Evolutionary conservation across 2,113 vertebrate species (phyloP), one percentile per base, ranked within the genome.

Genomic region (Eleginops maclovinus): DNA sequence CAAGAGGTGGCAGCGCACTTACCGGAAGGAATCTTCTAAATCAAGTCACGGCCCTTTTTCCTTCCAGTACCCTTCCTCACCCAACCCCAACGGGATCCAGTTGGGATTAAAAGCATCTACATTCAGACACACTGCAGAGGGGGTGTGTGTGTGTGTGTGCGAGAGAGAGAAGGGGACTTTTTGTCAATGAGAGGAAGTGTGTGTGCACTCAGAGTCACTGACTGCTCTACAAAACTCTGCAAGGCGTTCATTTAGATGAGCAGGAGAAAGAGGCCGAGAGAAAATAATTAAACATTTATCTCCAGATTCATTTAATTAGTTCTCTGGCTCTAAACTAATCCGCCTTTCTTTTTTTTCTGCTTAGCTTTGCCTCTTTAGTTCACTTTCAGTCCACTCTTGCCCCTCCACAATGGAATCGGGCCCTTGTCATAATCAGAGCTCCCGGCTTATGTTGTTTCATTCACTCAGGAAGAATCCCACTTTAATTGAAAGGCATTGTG

Each of bases 241-340:
- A 67, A 87, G 60, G 61, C 79, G 1, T 26, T 74, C 75, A 81
- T 77, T 36, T 36, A 36, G 31, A 87, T 77, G 76, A 87, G 80
- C 46, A 2, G 76, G 26, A 78, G 72, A 73, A 59, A 44, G 43
- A 50, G 83, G 47, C 51, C 11, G 79, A 70, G 61, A 79, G 82
- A 82, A 89, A 86, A 85, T 91, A 92, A 92, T 90, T 89, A 89
- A 90, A 89, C 77, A 51, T 88, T 92, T 91, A 91, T 92, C 89
- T 91, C 81, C 69, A 72, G 72, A 86, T 89, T 89, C 77, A 84
- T 93, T 90, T 90, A 90, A 92, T 92, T 90, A 90, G 81, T 84
- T 91, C 83, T 83, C 72, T 85, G 83, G 81, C 89, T 91, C 83
- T 79, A 53, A 84, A 82, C 79, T 92, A 89, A 92, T 92, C 63